phyloP scores from a whole-genome alignment of 2,797 vertebrate species.

The Chelidonichthys spinosus region DNA sequence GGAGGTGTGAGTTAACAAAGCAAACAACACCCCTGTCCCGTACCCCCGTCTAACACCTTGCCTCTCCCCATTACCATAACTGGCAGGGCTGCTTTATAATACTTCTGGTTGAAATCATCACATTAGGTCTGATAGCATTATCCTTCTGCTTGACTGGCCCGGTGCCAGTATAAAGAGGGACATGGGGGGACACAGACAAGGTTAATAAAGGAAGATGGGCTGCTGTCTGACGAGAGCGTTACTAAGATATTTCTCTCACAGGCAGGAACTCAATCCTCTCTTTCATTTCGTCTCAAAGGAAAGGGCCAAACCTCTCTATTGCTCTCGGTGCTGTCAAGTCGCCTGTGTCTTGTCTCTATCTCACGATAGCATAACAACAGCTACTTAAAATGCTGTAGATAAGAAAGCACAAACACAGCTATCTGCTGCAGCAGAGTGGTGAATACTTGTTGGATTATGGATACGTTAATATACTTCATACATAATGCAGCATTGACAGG shows the following conservation, averaged over 20 bases:
- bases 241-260: slow-evolving; percentile 37
- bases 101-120: slow-evolving; percentile 74
- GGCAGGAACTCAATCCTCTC: slow-evolving; percentile 16
- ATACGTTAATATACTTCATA: slow-evolving; percentile 53
- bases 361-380: slow-evolving; percentile 22
- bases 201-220: slow-evolving; percentile 73
- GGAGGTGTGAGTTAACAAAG: slow-evolving; percentile 74
- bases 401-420: slow-evolving; percentile 28
- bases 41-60: slow-evolving; percentile 61
- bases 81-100: slow-evolving; percentile 69
- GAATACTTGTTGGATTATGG: slow-evolving; percentile 43
- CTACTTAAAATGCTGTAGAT: slow-evolving; percentile 43
- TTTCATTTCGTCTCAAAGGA: slow-evolving; percentile 26
- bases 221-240: slow-evolving; percentile 44
- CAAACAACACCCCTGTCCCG: slow-evolving; percentile 56
- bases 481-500: slow-evolving; percentile 41
- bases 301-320: slow-evolving; percentile 35
- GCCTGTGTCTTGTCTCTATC: slow-evolving; percentile 8
- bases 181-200: slow-evolving; percentile 64
- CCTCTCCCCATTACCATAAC: slow-evolving; percentile 70
- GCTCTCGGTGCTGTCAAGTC: slow-evolving; percentile 15
- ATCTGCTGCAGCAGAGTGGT: slow-evolving; percentile 26
- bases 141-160: slow-evolving; percentile 65
- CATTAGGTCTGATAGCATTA: slow-evolving; percentile 68
- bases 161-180: slow-evolving; percentile 60